These are phyloP conservation scores for Ladona fulva DNA, from an alignment of 1,140 invertebrate species.

Conservation along the genomic window DNA sequence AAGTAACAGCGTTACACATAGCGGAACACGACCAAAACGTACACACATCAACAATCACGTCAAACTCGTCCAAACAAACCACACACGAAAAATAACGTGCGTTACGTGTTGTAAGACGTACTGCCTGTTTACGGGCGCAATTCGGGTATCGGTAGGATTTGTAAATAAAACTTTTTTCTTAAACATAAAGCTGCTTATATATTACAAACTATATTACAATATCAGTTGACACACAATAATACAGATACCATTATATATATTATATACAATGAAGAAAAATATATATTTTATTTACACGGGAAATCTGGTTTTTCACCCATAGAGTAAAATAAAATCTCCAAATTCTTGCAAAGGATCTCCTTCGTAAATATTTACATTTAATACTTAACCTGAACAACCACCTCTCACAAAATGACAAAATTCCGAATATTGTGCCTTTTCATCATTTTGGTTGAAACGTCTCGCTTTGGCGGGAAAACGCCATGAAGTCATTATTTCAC, in stretches of 20 bases:
- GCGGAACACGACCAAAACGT: too few relatives aligned
- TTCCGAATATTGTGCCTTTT: not conserved
- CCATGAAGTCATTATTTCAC: not conserved
- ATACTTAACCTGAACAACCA: conserved; percentile 8
- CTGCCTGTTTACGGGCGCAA: too few relatives aligned
- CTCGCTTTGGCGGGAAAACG: not conserved
- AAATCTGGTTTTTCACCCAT: conserved; percentile 9
- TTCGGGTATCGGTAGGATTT: too few relatives aligned
- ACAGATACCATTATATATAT: not conserved
- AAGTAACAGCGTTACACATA: too few relatives aligned
- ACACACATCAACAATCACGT: too few relatives aligned
- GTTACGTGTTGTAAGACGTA: too few relatives aligned
- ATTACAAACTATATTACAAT: conserved; percentile 11
- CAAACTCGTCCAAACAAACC: too few relatives aligned
- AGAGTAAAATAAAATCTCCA: not conserved
- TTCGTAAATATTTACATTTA: not conserved
- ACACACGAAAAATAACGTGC: too few relatives aligned
- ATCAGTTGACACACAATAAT: conserved; percentile 7
- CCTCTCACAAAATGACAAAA: not conserved
- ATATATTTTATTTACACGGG: conserved; percentile 7
- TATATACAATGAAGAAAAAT: not conserved
- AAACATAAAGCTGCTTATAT: not conserved
- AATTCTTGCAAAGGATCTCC: not conserved
- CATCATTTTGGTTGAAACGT: not conserved
- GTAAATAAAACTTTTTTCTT: not conserved